Conservation (phyloP, 2,113 vertebrate species). For the Serilophus lunatus region DNA sequence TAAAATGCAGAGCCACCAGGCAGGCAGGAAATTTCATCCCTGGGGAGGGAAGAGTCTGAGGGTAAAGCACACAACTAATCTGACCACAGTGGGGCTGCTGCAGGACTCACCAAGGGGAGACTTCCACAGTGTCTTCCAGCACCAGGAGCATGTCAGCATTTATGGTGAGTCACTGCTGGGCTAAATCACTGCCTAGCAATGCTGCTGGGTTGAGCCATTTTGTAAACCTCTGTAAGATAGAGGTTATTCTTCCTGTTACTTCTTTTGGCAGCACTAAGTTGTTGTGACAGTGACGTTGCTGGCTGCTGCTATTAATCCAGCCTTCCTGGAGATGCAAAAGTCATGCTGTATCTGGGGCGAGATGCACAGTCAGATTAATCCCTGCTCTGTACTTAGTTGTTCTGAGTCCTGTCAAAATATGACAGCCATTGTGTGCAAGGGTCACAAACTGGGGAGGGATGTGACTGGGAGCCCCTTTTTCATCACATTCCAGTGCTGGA, state of each 20-base stretch:
- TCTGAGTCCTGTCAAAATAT: not conserved
- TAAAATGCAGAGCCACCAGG: not conserved
- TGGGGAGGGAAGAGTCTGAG: not conserved
- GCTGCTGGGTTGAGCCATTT: not conserved
- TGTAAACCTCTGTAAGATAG: not conserved
- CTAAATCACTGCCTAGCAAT: not conserved
- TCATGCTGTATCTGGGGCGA: not conserved
- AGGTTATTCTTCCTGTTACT: not conserved
- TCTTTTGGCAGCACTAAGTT: not conserved
- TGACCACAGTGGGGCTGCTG: not conserved
- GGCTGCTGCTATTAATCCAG: not conserved
- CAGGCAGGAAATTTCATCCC: not conserved
- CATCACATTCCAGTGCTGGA: not conserved
- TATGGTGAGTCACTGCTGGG: slow-evolving; percentile 31
- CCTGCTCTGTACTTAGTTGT: not conserved
- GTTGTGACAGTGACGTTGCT: slow-evolving; percentile 16
- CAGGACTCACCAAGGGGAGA: not conserved
- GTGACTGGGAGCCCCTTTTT: not conserved
- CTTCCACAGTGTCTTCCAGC: not conserved
- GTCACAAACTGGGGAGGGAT: not conserved
- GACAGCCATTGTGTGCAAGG: not conserved
- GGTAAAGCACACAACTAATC: not conserved
- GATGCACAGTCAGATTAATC: not conserved
- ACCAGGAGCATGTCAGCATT: not conserved
- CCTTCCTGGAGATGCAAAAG: not conserved